Percentiles rank a stretch among this genome's conserved stretches.
phyloP scores from a whole-genome alignment of 2,797 vertebrate species.

The Ctenochaetus hawaiiensis region DNA sequence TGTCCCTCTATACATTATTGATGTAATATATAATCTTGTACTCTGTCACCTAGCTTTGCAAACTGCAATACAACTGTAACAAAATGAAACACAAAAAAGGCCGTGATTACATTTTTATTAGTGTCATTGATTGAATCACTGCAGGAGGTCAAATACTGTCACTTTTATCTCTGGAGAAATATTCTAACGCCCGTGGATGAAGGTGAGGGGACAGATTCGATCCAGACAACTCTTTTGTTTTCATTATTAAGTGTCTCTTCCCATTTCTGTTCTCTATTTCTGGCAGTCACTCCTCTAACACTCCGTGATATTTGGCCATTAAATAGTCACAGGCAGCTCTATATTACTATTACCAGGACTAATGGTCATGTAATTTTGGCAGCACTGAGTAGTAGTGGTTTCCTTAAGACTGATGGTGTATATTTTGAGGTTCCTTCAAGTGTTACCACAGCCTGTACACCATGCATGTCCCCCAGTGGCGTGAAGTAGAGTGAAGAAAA shows the following conservation, averaged over 20 bases:
- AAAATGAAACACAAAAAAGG: conserved; percentile 40
- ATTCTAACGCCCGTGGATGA: neutral
- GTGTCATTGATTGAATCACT: conserved; percentile 32
- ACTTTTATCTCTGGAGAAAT: neutral
- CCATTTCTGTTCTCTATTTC: neutral
- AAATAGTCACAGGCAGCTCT: too few species aligned
- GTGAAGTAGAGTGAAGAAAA: neutral
- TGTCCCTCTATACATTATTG: conserved; percentile 66
- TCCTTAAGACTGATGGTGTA: neutral
- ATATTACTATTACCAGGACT: too few species aligned
- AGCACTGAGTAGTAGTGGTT: neutral
- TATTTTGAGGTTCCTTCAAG: neutral
- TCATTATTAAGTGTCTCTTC: neutral
- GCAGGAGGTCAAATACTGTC: conserved; percentile 28
- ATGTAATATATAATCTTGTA: conserved; percentile 56
- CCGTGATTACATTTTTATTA: conserved; percentile 42
- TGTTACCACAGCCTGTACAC: neutral
- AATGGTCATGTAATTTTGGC: conserved; percentile 10
- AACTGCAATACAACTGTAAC: conserved; percentile 35
- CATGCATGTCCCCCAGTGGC: neutral
- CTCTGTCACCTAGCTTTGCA: conserved; percentile 7
- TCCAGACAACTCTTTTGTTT: neutral
- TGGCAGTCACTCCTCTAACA: conserved; percentile 10
- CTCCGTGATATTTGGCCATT: conserved; percentile 14
- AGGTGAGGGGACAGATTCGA: neutral